A percentile compares a stretch with the other conserved stretches of the same genome.
phyloP scores from a whole-genome alignment of 2,888 invertebrate species.

The Geophilus truncorum region DNA sequence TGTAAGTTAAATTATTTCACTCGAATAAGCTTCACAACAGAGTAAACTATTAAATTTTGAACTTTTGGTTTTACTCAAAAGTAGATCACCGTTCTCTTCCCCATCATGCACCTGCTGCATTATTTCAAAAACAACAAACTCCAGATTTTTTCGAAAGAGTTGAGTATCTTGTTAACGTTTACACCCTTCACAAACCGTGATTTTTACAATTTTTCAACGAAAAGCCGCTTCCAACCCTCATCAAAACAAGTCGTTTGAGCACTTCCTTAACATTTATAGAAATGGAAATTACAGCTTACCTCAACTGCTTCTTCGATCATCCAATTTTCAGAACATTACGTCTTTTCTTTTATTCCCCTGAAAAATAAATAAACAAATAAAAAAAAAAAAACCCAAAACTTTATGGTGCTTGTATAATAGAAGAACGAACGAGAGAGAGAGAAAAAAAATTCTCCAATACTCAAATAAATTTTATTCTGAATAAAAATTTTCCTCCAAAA shows the following conservation, averaged over 20 bases:
- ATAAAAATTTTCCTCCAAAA: not conserved
- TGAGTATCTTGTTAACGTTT: no score
- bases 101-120: no score
- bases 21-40: no score
- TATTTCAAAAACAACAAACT: no score
- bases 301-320: not conserved
- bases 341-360: not conserved
- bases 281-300: not conserved
- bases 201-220: no score
- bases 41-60: no score
- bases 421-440: no score
- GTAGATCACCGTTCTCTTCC: no score
- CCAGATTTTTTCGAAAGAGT: no score
- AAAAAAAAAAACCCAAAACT: not conserved
- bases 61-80: no score
- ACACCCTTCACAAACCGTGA: no score
- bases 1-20: no score
- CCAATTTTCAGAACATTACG: not conserved
- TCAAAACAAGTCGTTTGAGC: not conserved
- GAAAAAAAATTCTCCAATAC: not conserved
- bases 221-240: not conserved
- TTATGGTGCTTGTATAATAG: not conserved
- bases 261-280: not conserved
- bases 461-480: not conserved
- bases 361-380: not conserved